A percentile compares a stretch with the other conserved stretches of the same genome.
Conservation (phyloP, 92 coral and sea anemone genomes). For the Isaurus tuberculatus region DNA sequence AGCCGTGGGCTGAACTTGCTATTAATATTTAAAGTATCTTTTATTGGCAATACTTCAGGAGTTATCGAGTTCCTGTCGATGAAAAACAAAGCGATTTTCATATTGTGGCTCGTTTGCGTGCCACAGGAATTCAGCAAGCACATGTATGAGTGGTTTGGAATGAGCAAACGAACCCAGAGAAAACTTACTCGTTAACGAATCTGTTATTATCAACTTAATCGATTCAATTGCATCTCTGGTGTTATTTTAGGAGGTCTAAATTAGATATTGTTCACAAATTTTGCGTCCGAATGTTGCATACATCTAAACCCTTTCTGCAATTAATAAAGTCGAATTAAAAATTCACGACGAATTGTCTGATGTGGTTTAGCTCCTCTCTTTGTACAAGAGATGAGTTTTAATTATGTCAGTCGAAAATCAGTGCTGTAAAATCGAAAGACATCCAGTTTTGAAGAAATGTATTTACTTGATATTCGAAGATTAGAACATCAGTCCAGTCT, state of each 20-base stretch:
- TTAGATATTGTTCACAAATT: constrained; percentile 12
- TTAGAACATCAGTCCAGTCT: background rate
- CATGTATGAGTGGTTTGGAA: constrained; percentile 14
- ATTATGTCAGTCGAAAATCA: background rate
- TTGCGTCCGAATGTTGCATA: background rate
- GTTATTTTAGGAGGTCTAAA: background rate
- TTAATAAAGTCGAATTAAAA: constrained; percentile 28
- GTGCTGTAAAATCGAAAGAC: background rate
- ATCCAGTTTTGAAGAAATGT: background rate
- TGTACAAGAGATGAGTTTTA: background rate
- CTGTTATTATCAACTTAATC: constrained; percentile 1
- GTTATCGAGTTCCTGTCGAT: background rate
- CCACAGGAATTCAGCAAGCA: constrained; percentile 48
- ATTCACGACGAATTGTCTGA: constrained; percentile 30
- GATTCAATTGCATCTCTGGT: background rate
- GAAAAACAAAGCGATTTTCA: constrained; percentile 16
- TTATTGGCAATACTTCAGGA: constrained; percentile 45
- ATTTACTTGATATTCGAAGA: background rate
- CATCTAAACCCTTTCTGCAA: background rate
- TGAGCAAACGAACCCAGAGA: background rate
- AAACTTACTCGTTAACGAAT: background rate
- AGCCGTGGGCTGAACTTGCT: constrained; percentile 25
- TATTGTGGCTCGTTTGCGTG: constrained; percentile 35
- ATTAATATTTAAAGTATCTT: constrained; percentile 41
- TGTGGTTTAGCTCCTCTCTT: constrained; percentile 13